Base-by-base conservation (phyloP, 64 coral and sea anemone species). In the Trachythela sp. region DNA sequence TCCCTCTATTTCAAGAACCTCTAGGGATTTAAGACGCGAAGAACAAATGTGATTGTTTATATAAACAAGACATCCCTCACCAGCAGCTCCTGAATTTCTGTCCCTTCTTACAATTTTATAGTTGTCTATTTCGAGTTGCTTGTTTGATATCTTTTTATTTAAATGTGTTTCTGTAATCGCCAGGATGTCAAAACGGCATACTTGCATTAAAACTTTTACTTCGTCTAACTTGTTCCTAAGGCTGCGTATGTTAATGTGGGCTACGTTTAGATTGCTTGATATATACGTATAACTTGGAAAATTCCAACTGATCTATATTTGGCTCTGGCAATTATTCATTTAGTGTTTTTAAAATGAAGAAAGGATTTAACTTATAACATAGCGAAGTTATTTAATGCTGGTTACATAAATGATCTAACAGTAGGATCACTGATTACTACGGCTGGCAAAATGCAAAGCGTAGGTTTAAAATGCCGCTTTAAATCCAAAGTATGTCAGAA, bases 61-160 rank as follows among this genome's bases (percentile, higher is more conserved):
- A 35, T 86, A 85, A 26, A 91, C 58, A 9, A 85, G 59, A 85
- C 90, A 91, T 8, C 85, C 90, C 38, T 84, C 84, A 35, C 85
- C 85, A 75, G 8, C 40, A 18, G 84, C 37, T 30, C 68, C 84
- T 33, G 68, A 39, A 41, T 87, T 83, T 83, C 90, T 87, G 50
- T 92, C 85, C 37, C 72, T 88, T 32, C 91, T 83, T 11, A 92
- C 52, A 37, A 87, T 88, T 72, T 92, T 92, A 84, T 88, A 92
- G 38, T 92, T 64, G 27, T 92, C 91, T 4, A 92, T 68, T 20
- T 84, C 33, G 15, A 92, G 22, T 58, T 92, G 70, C 41, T 80
- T 36, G 72, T 87, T 83, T 30, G 85, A 92, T n/a, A 92, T 92
- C 37, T 83, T 92, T 32, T 51, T 20, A 45, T 87, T 41, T 20